These are phyloP conservation scores for Cirrhinus molitorella DNA, from an alignment of 2,797 vertebrate genomes.

Conservation along the genomic window DNA sequence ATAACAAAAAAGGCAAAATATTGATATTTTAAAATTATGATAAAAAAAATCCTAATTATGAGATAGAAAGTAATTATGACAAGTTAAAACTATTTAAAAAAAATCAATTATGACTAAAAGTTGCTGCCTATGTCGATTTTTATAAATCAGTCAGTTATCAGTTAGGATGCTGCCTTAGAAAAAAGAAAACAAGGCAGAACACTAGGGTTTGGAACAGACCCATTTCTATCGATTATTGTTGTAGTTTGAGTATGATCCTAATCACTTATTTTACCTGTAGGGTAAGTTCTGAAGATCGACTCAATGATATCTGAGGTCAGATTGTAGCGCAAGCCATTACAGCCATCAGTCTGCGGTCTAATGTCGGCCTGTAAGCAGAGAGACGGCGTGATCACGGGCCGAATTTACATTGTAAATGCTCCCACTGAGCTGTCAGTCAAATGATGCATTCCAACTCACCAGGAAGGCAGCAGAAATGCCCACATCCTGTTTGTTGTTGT, in stretches of 20 bases:
- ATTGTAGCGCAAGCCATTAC: slow-evolving; percentile 97
- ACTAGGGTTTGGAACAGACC: not conserved
- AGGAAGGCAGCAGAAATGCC: slow-evolving; percentile 98
- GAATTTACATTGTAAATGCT: not conserved
- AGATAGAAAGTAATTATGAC: too few relatives aligned
- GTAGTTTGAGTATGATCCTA: not conserved
- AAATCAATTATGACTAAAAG: not conserved
- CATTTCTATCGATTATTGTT: not conserved
- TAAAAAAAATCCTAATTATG: not conserved
- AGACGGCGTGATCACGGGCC: not conserved
- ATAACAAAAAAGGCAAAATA: too few relatives aligned
- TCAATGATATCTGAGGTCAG: slow-evolving; percentile 98
- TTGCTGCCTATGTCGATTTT: not conserved
- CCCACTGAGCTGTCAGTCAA: not conserved
- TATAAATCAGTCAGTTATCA: not conserved
- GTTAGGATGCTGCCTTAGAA: not conserved
- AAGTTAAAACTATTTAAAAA: too few relatives aligned
- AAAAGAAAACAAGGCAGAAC: not conserved
- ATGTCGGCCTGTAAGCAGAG: slow-evolving; percentile 90
- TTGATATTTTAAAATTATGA: too few relatives aligned
- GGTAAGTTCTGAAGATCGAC: slow-evolving; percentile 98
- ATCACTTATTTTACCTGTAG: slow-evolving; percentile 84
- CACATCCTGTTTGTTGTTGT: slow-evolving; percentile 94
- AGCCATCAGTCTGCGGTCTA: slow-evolving; percentile 96
- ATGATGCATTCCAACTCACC: slow-evolving; percentile 75